Percentiles rank a stretch among this genome's conserved stretches.
Evolutionary conservation across 2,797 vertebrate species (phyloP).

Genomic region (Microchirus variegatus): DNA sequence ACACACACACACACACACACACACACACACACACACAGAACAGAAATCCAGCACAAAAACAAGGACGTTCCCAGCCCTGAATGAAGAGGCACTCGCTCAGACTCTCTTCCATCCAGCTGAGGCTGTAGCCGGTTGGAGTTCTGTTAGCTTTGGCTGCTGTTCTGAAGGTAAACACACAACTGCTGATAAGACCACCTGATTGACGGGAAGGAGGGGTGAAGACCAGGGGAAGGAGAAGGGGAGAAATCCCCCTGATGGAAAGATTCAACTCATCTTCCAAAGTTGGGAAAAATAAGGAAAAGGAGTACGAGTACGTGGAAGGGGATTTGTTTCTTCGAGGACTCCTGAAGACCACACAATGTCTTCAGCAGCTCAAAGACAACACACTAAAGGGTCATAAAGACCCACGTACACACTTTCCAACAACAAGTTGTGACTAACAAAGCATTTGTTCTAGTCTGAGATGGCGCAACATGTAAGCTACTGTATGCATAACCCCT

Average conservation of each 20-base stretch:
- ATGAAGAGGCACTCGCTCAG: neutral
- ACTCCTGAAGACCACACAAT: no score
- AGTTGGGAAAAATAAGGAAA: neutral
- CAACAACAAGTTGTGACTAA: no score
- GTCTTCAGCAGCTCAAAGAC: no score
- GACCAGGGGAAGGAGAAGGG: conserved; percentile 7
- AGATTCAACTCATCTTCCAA: neutral
- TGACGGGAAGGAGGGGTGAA: conserved; percentile 22
- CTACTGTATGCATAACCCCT: no score
- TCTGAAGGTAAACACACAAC: conserved; percentile 52
- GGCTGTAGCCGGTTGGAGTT: conserved; percentile 17
- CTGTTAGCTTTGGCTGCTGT: conserved; percentile 56
- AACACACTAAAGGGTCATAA: no score
- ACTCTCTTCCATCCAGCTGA: conserved; percentile 13
- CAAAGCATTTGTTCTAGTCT: no score
- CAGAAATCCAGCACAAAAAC: conserved; percentile 36
- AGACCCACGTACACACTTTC: no score
- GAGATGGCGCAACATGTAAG: no score
- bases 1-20: neutral
- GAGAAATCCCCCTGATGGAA: conserved; percentile 23
- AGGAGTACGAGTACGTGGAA: neutral
- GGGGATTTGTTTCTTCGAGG: no score
- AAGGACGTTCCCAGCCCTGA: conserved; percentile 6
- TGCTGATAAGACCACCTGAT: conserved; percentile 53
- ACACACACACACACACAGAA: conserved; percentile 6